Base-by-base conservation (phyloP, 2,888 invertebrate species). In the Lasioglossum malachurum region DNA sequence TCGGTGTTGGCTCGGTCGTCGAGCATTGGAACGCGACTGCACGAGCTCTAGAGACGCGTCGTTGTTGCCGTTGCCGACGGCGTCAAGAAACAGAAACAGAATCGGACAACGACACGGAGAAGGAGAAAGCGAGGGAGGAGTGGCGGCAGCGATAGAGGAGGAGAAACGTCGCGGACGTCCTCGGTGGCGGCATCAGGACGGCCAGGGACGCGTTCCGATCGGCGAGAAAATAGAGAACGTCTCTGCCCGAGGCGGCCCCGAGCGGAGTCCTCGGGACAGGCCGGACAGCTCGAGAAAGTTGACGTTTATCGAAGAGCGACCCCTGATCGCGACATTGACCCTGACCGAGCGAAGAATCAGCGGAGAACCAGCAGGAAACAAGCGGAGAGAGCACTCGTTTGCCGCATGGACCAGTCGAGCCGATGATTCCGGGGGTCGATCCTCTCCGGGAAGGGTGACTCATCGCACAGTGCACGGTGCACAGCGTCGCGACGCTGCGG, bases 251-350 rank as follows among this genome's bases (percentile, higher is more conserved):
- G 23, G 35, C 67, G 67, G 23, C 35, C 23, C 67, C 35, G 19
- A 31, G 23, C 23, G 0, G 7, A 64, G 23, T 23, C 23, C 35
- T 38, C 69, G 38, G 69, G 38, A 69, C 35, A 23, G 64, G 19
- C 38, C 69, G 35, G 10, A n/a, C 27, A 38, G n/a, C 14, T 71
- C 76, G 86, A 77, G 82, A 86, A 86, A 87, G 86, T 74, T 38
- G 74, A 38, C 16, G 31, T 57, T n/a, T 12, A 12, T 57, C 46
- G 75, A 53, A 0, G 38, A 35, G 16, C 78, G 64, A 74, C 46
- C 49, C 72, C 44, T 27, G 46, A 35, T 46, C 75, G 44, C 71
- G 78, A 78, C 84, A 75, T 57, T 77, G 81, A 84, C 84, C 74
- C 76, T 75, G 81, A 78, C 27, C 60, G 60, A 27, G 4, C 19